phyloP scores from a whole-genome alignment of 2,797 vertebrate species.

The Trematomus bernacchii region DNA sequence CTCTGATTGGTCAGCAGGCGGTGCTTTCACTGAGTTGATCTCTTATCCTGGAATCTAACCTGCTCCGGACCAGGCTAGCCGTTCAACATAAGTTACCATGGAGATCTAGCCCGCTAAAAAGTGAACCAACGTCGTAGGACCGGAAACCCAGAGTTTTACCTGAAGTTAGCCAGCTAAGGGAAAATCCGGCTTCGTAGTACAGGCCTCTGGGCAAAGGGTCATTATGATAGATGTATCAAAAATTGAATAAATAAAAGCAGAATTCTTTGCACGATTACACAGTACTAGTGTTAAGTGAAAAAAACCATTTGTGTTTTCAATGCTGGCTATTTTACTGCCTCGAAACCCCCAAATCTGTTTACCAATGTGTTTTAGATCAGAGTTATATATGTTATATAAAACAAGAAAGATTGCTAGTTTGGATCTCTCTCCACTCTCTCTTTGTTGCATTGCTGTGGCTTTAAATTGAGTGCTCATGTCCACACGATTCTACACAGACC shows the following conservation, averaged over 20 bases:
- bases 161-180: no score
- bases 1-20: no score
- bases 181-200: no score
- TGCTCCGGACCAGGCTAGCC: no score
- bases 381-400: neutral
- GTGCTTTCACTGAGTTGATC: no score
- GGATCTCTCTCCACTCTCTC: neutral
- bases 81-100: no score
- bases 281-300: neutral
- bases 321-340: neutral
- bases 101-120: no score
- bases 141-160: no score
- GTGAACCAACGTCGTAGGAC: no score
- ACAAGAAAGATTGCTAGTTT: neutral
- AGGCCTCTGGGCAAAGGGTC: no score
- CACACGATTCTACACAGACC: neutral
- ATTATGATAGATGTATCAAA: neutral
- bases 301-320: neutral
- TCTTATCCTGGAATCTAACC: no score
- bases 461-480: neutral
- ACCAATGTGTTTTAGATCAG: neutral
- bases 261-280: neutral
- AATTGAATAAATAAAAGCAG: neutral
- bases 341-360: neutral
- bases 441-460: neutral